Evolutionary conservation across 2,797 vertebrate genomes (phyloP).

Genomic region (Enteromius unitaeniatus): DNA sequence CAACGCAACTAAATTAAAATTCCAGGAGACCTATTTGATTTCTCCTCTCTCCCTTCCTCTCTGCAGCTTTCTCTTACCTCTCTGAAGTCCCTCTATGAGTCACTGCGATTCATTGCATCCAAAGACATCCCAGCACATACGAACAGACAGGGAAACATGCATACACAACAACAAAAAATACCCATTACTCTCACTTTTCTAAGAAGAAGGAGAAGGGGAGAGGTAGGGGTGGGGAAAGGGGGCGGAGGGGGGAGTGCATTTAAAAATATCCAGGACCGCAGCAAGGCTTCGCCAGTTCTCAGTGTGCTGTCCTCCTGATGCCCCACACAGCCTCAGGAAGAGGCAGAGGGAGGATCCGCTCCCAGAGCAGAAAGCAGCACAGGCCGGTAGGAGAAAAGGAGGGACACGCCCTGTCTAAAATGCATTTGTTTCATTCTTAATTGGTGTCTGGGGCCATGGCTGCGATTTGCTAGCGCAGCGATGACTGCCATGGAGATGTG

Average conservation of each 20-base stretch:
- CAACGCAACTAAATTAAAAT: constrained; percentile 23
- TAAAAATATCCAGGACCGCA: constrained; percentile 75
- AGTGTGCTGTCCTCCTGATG: constrained; percentile 65
- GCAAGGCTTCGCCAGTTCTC: constrained; percentile 72
- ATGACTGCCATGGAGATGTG: constrained; percentile 83
- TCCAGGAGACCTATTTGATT: constrained; percentile 35
- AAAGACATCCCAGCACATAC: constrained; percentile 67
- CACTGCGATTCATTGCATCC: constrained; percentile 72
- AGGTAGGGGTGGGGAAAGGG: constrained; percentile 39
- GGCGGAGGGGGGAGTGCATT: constrained; percentile 64
- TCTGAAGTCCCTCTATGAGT: constrained; percentile 72
- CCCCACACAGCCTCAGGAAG: constrained; percentile 72
- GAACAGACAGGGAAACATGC: constrained; percentile 52
- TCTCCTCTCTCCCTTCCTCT: constrained; percentile 54
- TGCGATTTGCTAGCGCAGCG: constrained; percentile 79
- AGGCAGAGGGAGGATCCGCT: constrained; percentile 63
- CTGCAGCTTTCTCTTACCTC: constrained; percentile 74
- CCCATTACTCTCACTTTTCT: constrained; percentile 75
- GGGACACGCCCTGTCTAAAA: constrained; percentile 77
- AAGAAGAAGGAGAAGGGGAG: constrained; percentile 53
- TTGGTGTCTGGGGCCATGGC: constrained; percentile 82
- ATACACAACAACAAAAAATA: constrained; percentile 68
- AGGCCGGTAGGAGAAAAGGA: constrained; percentile 67
- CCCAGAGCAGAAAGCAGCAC: constrained; percentile 61
- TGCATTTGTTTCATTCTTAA: constrained; percentile 85